Evolutionary conservation across 2,888 invertebrate genomes (phyloP).

Genomic region (Mimas tiliae): DNA sequence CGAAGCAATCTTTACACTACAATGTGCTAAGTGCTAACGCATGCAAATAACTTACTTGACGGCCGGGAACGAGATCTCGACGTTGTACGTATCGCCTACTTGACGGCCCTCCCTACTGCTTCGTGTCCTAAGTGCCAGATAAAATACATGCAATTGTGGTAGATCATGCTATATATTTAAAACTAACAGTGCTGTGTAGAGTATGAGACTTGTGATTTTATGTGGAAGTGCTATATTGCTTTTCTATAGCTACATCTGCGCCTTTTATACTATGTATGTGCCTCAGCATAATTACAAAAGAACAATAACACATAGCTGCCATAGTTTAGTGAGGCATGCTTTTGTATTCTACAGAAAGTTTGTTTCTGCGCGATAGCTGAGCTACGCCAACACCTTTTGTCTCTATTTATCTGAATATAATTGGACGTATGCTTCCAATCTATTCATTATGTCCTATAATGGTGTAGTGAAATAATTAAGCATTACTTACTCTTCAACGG

Average conservation of each 20-base stretch:
- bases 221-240: slow-evolving; percentile 20
- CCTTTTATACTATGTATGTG: slow-evolving; percentile 34
- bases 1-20: slow-evolving; percentile 10
- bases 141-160: slow-evolving; percentile 80
- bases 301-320: slow-evolving; percentile 31
- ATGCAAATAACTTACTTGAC: slow-evolving; percentile 90
- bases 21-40: slow-evolving; percentile 49
- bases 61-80: slow-evolving; percentile 96
- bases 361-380: slow-evolving; percentile 26
- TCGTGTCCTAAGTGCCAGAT: slow-evolving; percentile 87
- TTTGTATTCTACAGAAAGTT: slow-evolving; percentile 45
- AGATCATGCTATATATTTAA: slow-evolving; percentile 65
- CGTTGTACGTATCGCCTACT: slow-evolving; percentile 95
- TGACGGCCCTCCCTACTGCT: slow-evolving; percentile 92
- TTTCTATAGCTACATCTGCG: slow-evolving; percentile 26
- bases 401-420: slow-evolving; percentile 21
- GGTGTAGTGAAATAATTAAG: slow-evolving; percentile 24
- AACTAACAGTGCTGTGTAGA: slow-evolving; percentile 47
- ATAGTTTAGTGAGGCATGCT: slow-evolving; percentile 48
- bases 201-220: slow-evolving; percentile 21
- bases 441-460: slow-evolving; percentile 23
- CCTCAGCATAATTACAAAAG: slow-evolving; percentile 24
- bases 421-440: slow-evolving; percentile 7
- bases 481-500: slow-evolving; percentile 92
- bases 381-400: slow-evolving; percentile 52